A percentile compares a stretch with the other conserved stretches of the same genome.
Evolutionary conservation across 2,888 invertebrate species (phyloP).

Genomic region (Serrognathus titanus): DNA sequence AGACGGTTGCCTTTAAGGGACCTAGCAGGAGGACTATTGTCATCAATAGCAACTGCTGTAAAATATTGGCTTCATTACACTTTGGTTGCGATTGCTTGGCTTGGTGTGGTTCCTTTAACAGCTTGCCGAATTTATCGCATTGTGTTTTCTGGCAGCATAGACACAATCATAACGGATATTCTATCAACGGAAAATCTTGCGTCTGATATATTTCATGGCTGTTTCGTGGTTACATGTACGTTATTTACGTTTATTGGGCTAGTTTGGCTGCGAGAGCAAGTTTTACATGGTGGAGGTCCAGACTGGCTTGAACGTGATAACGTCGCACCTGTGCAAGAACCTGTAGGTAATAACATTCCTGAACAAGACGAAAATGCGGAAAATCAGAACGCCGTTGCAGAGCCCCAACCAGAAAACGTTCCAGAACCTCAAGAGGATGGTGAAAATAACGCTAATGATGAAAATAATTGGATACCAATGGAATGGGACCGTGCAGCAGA

Average conservation of each 20-base stretch:
- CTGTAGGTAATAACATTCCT: constrained; percentile 28
- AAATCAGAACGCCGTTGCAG: constrained; percentile 22
- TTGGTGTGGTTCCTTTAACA: constrained; percentile 92
- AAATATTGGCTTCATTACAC: constrained; percentile 98
- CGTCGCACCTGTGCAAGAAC: constrained; percentile 47
- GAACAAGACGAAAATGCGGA: constrained; percentile 37
- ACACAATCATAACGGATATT: constrained; percentile 87
- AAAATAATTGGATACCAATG: constrained; percentile 96
- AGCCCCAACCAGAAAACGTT: constrained; percentile 25
- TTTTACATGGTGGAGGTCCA: constrained; percentile 94
- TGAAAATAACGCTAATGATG: constrained; percentile 64
- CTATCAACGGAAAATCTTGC: constrained; percentile 90
- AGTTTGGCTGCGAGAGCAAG: constrained; percentile 97
- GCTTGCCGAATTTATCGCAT: constrained; percentile 95
- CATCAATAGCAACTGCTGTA: constrained; percentile 87
- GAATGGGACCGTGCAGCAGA: constrained; percentile 98
- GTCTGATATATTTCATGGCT: constrained; percentile 93
- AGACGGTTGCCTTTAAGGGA: constrained; percentile 89
- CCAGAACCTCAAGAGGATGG: constrained; percentile 31
- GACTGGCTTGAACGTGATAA: constrained; percentile 88
- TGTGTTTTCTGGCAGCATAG: constrained; percentile 86
- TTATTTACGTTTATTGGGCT: constrained; percentile 90
- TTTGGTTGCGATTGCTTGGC: constrained; percentile 94
- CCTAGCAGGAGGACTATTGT: constrained; percentile 84
- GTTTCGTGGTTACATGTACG: constrained; percentile 95